A percentile compares a stretch with the other conserved stretches of the same genome.
Evolutionary conservation across 2,113 vertebrate genomes (phyloP).

Genomic region (Brachypodius melanocephalos): DNA sequence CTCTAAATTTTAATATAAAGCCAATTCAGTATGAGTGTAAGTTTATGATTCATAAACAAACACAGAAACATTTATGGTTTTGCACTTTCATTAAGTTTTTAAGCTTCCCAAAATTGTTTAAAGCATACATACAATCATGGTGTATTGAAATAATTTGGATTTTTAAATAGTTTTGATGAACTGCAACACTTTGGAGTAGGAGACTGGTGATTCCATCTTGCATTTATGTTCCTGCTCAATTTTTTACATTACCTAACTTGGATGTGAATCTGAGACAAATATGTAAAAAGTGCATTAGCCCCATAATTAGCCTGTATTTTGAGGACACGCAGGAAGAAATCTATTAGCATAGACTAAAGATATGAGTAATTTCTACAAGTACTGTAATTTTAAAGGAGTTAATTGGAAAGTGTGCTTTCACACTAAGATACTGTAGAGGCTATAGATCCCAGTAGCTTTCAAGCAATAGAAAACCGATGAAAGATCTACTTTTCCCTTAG

Average conservation of each 20-base stretch:
- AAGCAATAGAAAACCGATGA: background rate
- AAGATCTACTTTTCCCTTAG: background rate
- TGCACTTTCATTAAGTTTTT: background rate
- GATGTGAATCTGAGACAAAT: background rate
- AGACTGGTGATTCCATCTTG: background rate
- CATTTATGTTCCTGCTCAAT: background rate
- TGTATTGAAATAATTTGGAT: background rate
- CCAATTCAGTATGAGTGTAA: background rate
- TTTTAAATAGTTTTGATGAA: background rate
- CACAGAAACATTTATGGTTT: background rate
- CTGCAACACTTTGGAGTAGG: background rate
- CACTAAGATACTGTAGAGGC: background rate
- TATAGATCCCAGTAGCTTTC: background rate
- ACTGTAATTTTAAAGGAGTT: background rate
- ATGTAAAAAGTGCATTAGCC: background rate
- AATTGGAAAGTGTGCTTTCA: background rate
- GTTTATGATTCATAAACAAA: background rate
- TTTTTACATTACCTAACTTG: background rate
- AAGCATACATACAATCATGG: background rate
- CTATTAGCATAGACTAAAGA: background rate
- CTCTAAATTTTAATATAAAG: background rate
- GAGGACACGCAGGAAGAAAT: background rate
- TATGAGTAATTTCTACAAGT: background rate
- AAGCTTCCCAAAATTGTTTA: conserved; percentile 15
- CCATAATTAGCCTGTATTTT: background rate